These are phyloP conservation scores for Phytoseiulus persimilis DNA, from an alignment of 2,888 invertebrate genomes.

Conservation along the genomic window DNA sequence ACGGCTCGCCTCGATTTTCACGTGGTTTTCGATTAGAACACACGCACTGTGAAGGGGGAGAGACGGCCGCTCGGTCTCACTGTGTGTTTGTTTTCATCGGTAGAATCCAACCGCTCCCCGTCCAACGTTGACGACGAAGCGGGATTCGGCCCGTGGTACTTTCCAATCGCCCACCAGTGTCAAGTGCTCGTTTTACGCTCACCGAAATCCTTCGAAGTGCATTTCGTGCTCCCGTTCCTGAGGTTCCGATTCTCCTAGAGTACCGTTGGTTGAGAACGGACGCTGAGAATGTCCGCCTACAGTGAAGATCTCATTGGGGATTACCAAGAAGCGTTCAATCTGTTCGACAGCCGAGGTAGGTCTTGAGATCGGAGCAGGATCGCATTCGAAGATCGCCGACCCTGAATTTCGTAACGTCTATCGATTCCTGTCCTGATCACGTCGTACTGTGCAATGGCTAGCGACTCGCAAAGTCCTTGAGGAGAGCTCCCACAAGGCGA, in stretches of 20 bases:
- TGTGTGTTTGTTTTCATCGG: background rate
- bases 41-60: background rate
- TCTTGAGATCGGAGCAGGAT: background rate
- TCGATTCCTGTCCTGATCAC: too few relatives aligned
- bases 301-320: constrained; percentile 53
- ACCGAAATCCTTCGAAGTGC: background rate
- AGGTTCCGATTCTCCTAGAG: background rate
- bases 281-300: constrained; percentile 18
- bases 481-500: background rate
- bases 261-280: background rate
- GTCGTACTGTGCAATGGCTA: too few relatives aligned
- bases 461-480: too few relatives aligned
- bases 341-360: constrained; percentile 74
- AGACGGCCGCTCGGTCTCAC: background rate
- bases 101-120: background rate
- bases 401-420: too few relatives aligned
- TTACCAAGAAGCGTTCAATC: constrained; percentile 90
- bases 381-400: too few relatives aligned
- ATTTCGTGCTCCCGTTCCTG: too few relatives aligned
- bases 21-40: background rate
- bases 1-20: background rate
- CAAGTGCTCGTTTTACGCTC: background rate
- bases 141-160: background rate
- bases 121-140: background rate
- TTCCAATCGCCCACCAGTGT: background rate